Conservation (phyloP, 1,140 invertebrate species). For the Bursaphelenchus mucronatus region DNA sequence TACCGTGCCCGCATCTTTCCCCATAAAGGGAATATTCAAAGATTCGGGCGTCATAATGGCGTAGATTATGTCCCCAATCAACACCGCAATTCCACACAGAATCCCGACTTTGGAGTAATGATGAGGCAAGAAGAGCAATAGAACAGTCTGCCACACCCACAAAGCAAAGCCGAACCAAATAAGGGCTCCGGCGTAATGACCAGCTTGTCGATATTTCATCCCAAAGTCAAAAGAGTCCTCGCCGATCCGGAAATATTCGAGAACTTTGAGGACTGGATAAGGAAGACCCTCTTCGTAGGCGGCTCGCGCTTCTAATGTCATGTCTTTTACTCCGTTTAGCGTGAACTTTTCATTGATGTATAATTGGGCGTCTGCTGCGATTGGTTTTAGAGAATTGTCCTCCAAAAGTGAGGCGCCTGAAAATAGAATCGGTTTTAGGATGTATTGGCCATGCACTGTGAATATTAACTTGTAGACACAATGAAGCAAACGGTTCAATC, state of each 20-base stretch:
- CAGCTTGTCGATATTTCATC: constrained; percentile 83
- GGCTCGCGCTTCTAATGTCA: constrained; percentile 43
- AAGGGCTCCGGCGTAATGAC: constrained; percentile 83
- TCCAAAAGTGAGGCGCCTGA: neutral
- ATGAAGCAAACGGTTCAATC: constrained; percentile 37
- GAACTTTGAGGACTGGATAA: constrained; percentile 87
- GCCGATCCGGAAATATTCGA: constrained; percentile 89
- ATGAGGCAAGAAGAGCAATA: constrained; percentile 51
- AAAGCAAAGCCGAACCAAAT: constrained; percentile 63
- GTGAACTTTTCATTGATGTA: constrained; percentile 68
- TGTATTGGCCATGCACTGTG: constrained; percentile 68
- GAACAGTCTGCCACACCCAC: constrained; percentile 45
- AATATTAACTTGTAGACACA: constrained; percentile 34
- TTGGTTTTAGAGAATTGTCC: constrained; percentile 21
- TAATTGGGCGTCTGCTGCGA: constrained; percentile 13
- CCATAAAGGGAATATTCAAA: constrained; percentile 50
- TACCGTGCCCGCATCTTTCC: constrained; percentile 21
- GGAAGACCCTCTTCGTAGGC: constrained; percentile 71
- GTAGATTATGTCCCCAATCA: constrained; percentile 50
- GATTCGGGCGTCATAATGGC: constrained; percentile 35
- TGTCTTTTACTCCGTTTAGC: constrained; percentile 68
- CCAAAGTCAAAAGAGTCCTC: constrained; percentile 96
- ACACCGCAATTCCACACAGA: constrained; percentile 47
- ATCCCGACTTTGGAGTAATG: constrained; percentile 51
- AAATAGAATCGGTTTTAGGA: constrained; percentile 69